phyloP scores from a whole-genome alignment of 1,140 invertebrate genomes.

The Sipha flava region DNA sequence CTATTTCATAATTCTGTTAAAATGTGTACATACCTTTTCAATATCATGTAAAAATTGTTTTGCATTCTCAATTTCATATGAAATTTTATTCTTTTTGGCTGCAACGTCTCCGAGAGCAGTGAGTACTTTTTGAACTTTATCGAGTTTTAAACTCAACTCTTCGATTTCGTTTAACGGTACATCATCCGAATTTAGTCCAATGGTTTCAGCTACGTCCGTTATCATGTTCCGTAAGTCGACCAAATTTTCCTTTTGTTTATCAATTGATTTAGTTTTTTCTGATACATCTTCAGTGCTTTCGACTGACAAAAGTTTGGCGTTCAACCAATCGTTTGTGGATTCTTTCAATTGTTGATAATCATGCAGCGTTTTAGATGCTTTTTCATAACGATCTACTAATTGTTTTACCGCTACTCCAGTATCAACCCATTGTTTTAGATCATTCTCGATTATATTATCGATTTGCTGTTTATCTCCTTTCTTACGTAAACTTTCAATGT shows the following conservation, averaged over 20 bases:
- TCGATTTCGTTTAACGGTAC: conserved; percentile 62
- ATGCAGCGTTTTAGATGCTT: neutral
- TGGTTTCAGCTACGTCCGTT: conserved; percentile 63
- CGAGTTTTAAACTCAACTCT: conserved; percentile 62
- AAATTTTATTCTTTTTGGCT: conserved; percentile 49
- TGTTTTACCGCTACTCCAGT: neutral
- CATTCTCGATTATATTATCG: neutral
- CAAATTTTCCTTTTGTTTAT: conserved; percentile 54
- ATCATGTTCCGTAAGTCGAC: conserved; percentile 64
- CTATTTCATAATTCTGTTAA: neutral
- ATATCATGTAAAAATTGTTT: conserved; percentile 37
- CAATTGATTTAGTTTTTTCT: neutral
- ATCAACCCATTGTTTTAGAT: neutral
- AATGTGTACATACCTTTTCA: conserved; percentile 26
- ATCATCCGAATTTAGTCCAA: conserved; percentile 58
- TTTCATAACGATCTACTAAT: neutral
- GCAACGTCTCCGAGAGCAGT: conserved; percentile 64
- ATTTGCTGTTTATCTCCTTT: neutral
- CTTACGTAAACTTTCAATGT: neutral
- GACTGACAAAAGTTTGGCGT: neutral
- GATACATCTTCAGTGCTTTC: conserved; percentile 4
- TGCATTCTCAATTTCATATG: conserved; percentile 43
- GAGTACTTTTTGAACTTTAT: conserved; percentile 63
- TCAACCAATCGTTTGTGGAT: neutral
- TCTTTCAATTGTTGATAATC: neutral